phyloP scores from a whole-genome alignment of 2,888 invertebrate species.

The Cyaniris semiargus region DNA sequence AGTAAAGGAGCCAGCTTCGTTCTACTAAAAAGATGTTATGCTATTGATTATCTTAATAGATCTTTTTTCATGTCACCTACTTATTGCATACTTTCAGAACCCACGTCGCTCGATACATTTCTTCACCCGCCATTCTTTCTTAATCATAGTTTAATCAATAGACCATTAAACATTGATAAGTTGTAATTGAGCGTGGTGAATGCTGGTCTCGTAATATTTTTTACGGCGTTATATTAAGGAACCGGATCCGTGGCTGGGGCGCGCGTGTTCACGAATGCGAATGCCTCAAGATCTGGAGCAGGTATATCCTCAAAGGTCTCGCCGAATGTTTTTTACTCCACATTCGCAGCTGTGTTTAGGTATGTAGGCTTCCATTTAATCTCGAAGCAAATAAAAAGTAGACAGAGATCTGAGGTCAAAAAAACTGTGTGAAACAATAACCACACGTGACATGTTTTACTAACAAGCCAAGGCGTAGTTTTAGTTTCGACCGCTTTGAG shows the following conservation, averaged over 20 bases:
- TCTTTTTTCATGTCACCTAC: not conserved
- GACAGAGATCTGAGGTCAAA: not conserved
- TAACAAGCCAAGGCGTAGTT: not conserved
- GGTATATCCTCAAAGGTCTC: slow-evolving; percentile 39
- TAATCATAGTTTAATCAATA: slow-evolving; percentile 23
- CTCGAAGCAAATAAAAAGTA: not conserved
- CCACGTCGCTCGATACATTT: not conserved
- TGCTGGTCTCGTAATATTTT: slow-evolving; percentile 35
- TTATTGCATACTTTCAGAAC: not conserved
- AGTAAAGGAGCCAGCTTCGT: not conserved
- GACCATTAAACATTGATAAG: slow-evolving; percentile 2
- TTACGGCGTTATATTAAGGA: slow-evolving; percentile 31
- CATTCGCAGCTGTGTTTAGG: slow-evolving; percentile 18
- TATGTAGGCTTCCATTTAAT: slow-evolving; percentile 30
- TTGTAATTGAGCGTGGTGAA: slow-evolving; percentile 23
- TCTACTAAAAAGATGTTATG: not conserved
- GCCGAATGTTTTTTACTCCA: slow-evolving; percentile 15
- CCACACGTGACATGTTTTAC: not conserved
- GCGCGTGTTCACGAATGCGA: slow-evolving; percentile 39
- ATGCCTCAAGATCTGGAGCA: slow-evolving; percentile 35
- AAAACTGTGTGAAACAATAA: not conserved
- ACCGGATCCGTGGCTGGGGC: slow-evolving; percentile 39
- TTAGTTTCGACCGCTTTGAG: not conserved
- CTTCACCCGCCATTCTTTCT: not conserved
- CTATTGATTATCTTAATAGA: not conserved